A percentile compares a stretch with the other conserved stretches of the same genome.
Conservation (phyloP, 2,797 vertebrate genomes). For the Sebastes melanostomus region DNA sequence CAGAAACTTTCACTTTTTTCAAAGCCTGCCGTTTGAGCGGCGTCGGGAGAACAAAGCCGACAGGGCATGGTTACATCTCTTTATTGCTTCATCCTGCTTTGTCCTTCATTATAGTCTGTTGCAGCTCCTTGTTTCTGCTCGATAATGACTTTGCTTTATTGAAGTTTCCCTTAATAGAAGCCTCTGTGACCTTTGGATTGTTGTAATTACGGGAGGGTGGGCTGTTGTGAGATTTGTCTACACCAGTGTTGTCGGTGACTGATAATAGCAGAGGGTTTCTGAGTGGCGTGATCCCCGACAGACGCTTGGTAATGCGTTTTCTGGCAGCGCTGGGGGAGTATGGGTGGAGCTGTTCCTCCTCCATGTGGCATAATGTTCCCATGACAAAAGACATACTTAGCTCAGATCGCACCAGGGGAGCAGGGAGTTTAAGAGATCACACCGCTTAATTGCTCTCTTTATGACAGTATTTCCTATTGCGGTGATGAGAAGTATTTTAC, state of each 20-base stretch:
- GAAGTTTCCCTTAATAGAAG: conserved; percentile 53
- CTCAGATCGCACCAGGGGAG: conserved; percentile 33
- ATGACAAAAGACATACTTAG: conserved; percentile 46
- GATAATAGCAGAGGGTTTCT: conserved; percentile 21
- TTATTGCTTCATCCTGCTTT: conserved; percentile 52
- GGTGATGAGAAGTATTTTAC: conserved; percentile 58
- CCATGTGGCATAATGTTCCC: conserved; percentile 24
- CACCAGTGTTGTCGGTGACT: conserved; percentile 7
- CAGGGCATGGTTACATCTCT: conserved; percentile 23
- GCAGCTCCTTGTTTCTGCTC: conserved; percentile 50
- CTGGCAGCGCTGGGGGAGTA: not conserved
- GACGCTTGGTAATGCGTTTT: conserved; percentile 4
- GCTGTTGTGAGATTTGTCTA: conserved; percentile 35
- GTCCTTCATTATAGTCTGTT: conserved; percentile 58
- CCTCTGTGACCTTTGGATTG: conserved; percentile 49
- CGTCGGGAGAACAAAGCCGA: conserved; percentile 53
- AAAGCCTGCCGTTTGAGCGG: conserved; percentile 41
- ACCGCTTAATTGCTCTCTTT: conserved; percentile 63
- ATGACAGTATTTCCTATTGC: conserved; percentile 51
- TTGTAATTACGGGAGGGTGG: conserved; percentile 38
- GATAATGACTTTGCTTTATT: conserved; percentile 63
- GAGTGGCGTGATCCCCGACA: conserved; percentile 32
- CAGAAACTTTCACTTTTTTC: conserved; percentile 50
- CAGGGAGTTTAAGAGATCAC: conserved; percentile 47
- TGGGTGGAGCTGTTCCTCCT: conserved; percentile 24